Percentiles rank a stretch among this genome's conserved stretches.
Evolutionary conservation across 2,888 invertebrate species (phyloP).

Genomic region (Aelia acuminata): DNA sequence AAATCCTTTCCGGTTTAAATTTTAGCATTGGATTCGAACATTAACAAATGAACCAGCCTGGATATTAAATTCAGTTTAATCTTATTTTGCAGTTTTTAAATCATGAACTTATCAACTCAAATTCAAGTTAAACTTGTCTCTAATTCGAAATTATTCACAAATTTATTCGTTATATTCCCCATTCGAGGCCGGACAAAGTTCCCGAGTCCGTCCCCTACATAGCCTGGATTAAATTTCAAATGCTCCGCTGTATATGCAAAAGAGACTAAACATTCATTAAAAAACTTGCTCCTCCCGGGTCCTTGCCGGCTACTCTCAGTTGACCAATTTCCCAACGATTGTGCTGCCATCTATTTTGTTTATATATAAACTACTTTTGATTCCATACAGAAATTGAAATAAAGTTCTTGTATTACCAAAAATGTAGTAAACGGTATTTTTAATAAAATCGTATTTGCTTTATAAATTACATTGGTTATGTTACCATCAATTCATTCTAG

Average conservation of each 20-base stretch:
- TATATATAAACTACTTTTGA: not conserved
- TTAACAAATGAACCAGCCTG: no score
- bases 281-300: not conserved
- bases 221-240: constrained; percentile 24
- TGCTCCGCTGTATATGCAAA: constrained; percentile 14
- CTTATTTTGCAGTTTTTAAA: not conserved
- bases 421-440: no score
- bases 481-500: no score
- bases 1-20: no score
- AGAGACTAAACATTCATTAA: constrained; percentile 37
- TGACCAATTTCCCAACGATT: not conserved
- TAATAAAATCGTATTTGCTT: no score
- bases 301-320: not conserved
- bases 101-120: not conserved
- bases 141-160: not conserved
- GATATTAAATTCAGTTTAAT: no score
- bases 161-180: constrained; percentile 17
- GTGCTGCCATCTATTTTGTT: not conserved
- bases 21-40: no score
- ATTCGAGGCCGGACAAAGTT: not conserved
- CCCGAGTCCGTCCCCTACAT: not conserved
- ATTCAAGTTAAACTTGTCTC: not conserved
- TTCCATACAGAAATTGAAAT: no score
- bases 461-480: no score
- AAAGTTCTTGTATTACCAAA: no score